Evolutionary conservation across 2,888 invertebrate species (phyloP).

Genomic region (Neelides folsomi): DNA sequence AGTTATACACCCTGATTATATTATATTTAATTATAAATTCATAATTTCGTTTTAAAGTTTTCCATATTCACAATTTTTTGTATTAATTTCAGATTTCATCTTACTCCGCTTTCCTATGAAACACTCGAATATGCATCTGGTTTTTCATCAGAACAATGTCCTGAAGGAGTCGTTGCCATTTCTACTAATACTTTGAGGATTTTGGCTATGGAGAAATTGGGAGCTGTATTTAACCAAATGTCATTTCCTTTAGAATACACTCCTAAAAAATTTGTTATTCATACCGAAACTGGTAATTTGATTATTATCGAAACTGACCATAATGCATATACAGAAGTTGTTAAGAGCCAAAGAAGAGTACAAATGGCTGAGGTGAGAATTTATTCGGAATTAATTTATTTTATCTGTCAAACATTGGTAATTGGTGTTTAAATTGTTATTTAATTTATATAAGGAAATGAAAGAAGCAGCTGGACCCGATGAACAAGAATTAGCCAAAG

Average conservation of each 20-base stretch:
- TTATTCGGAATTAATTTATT: neutral
- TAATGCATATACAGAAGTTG: constrained; percentile 93
- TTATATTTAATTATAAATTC: no score
- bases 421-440: neutral
- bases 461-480: constrained; percentile 91
- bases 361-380: constrained; percentile 74
- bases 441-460: constrained; percentile 54
- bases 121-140: constrained; percentile 94
- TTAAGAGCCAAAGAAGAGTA: constrained; percentile 76
- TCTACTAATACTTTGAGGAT: constrained; percentile 94
- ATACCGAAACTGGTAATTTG: constrained; percentile 77
- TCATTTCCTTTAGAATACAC: constrained; percentile 88
- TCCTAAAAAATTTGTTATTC: constrained; percentile 85
- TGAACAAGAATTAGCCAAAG: constrained; percentile 85
- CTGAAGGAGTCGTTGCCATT: constrained; percentile 98
- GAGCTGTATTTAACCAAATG: constrained; percentile 95
- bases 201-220: constrained; percentile 92
- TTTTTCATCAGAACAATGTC: constrained; percentile 89
- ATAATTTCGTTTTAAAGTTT: neutral
- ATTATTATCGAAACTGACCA: constrained; percentile 94
- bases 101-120: constrained; percentile 92
- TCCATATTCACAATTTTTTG: no score
- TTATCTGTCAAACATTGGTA: neutral
- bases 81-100: constrained; percentile 52
- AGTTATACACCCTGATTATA: no score